Percentiles rank a stretch among this genome's conserved stretches.
These are phyloP conservation scores for Nasonia longicornis DNA, from an alignment of 1,140 invertebrate genomes.

Conservation along the genomic window DNA sequence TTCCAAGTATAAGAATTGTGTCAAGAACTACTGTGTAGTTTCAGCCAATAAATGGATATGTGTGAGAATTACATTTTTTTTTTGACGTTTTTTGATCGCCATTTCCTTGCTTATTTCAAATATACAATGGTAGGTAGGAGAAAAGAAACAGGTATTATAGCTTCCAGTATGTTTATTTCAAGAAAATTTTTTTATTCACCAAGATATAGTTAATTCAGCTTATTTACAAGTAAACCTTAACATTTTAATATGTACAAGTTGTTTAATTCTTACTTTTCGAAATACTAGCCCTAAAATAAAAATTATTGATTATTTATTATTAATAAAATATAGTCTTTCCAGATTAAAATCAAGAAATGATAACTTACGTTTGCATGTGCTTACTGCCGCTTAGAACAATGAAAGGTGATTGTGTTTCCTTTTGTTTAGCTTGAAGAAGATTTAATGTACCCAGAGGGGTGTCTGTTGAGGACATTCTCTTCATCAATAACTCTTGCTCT, in stretches of 20 bases:
- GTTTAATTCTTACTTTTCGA: conserved; percentile 60
- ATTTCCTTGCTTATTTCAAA: background rate
- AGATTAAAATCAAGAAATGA: conserved; percentile 11
- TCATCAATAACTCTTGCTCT: conserved; percentile 96
- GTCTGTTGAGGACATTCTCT: conserved; percentile 98
- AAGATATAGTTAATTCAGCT: background rate
- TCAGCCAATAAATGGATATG: conserved; percentile 45
- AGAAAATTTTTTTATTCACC: background rate
- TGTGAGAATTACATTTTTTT: conserved; percentile 32
- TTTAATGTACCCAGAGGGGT: conserved; percentile 95
- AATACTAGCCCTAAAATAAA: conserved; percentile 60
- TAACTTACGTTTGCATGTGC: conserved; percentile 68
- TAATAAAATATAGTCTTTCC: background rate
- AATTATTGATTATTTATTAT: background rate
- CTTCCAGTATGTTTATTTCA: no score
- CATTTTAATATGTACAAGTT: conserved; percentile 33
- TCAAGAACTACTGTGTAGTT: conserved; percentile 47
- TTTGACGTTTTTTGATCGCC: background rate
- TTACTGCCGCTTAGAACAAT: conserved; percentile 94
- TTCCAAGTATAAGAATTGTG: conserved; percentile 41
- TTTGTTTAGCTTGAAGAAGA: conserved; percentile 96
- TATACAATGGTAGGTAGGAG: background rate
- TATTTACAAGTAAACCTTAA: background rate
- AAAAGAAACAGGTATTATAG: no score
- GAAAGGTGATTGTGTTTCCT: conserved; percentile 94